Percentiles rank a stretch among this genome's conserved stretches.
phyloP scores from a whole-genome alignment of 2,888 invertebrate species.

The Eupithecia subumbrata region DNA sequence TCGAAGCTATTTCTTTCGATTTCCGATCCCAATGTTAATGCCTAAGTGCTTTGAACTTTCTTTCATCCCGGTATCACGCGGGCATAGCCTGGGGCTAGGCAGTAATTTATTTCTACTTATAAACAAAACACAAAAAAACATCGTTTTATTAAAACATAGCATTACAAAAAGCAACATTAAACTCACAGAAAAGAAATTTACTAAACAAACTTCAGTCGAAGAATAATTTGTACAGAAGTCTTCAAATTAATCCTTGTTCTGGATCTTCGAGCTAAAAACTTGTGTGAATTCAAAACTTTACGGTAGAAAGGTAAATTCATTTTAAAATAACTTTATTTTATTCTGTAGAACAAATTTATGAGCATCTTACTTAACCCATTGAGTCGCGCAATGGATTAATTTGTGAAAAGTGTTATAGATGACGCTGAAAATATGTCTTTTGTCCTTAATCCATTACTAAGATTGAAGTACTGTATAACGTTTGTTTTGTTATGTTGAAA shows the following conservation, averaged over 20 bases:
- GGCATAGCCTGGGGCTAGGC: neutral
- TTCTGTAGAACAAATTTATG: neutral
- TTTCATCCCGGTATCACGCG: neutral
- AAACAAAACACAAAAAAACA: neutral
- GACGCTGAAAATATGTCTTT: neutral
- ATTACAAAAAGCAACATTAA: neutral
- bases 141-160: neutral
- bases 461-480: neutral
- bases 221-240: constrained; percentile 11
- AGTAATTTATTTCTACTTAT: neutral
- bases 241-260: constrained; percentile 33
- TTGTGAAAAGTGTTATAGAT: neutral
- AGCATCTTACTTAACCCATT: neutral
- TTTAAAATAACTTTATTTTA: neutral
- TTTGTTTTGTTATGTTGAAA: neutral
- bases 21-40: neutral
- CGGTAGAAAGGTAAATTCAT: constrained; percentile 1
- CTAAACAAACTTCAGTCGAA: neutral
- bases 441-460: neutral
- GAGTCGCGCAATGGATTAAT: too few species aligned
- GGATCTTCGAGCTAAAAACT: constrained; percentile 11
- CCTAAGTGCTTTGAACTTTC: neutral
- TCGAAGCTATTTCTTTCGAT: neutral
- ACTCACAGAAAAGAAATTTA: neutral
- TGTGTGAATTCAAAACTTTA: constrained; percentile 18